Base-by-base conservation (phyloP, 2,797 vertebrate species). In the Sebastes matsubarae region DNA sequence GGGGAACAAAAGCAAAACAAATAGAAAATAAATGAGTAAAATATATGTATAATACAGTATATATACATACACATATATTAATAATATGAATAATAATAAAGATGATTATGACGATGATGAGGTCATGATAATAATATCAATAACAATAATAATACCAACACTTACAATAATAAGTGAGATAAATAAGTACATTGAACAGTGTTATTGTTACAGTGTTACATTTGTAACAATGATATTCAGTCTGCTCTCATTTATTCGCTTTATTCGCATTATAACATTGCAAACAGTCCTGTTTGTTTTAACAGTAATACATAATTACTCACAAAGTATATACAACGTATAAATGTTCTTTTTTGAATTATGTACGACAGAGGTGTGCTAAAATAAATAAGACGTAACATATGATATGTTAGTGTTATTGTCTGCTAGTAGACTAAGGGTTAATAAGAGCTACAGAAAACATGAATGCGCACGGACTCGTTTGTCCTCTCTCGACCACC, bases 401-500 rank as follows among this genome's bases (percentile, higher is more conserved):
- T 18, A 9, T n/a, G 22, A 8, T 25, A 18, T 10, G 5, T 12
- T 30, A 13, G 3, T 1, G 2, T 16, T 22, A 16, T 9, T 34
- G 2, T 58, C 13, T 34, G 6, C 7, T 0, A 5, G 1, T 6
- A 18, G 3, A 10, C 4, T 25, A 20, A 6, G 3, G 3, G 29
- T 30, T 6, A 27, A 12, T 29, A 0, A 61, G 5, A 9, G 8
- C 6, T 6, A 36, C 20, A 8, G 5, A 27, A 38, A 67, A 11
- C 1, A 27, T 5, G 6, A 29, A 20, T 60, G 2, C 29, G 16
- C 9, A 1, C 2, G 1, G 2, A n/a, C 11, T 11, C 1, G 1
- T 61, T 82, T 80, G 2, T 8, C 0, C 27, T 20, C 3, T 83
- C 11, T 57, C 73, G 70, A 87, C 87, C 70, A 81, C 92, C 88